Conservation (phyloP, 2,797 vertebrate genomes). For the Naso thynnoides region DNA sequence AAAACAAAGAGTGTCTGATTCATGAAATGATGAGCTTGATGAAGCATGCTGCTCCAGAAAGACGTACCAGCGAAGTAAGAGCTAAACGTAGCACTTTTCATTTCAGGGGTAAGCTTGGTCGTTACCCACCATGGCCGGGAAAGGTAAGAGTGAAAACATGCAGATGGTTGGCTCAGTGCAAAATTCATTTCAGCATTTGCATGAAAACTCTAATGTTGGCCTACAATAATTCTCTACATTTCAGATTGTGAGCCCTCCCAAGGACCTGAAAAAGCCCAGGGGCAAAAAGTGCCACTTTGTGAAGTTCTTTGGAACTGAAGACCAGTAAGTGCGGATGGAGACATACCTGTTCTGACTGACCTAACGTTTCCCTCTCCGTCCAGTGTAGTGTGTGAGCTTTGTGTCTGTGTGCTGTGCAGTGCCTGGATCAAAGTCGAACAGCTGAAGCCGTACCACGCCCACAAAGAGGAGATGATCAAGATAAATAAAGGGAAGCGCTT, state of each 20-base stretch:
- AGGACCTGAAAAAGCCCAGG: constrained; percentile 98
- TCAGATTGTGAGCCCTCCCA: constrained; percentile 97
- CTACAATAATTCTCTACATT: constrained; percentile 32
- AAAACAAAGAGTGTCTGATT: background rate
- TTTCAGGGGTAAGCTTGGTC: constrained; percentile 95
- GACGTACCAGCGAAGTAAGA: background rate
- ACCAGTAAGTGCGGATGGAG: constrained; percentile 90
- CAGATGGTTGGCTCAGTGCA: background rate
- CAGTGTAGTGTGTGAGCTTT: constrained; percentile 7
- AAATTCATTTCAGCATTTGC: background rate
- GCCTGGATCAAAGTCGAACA: constrained; percentile 99
- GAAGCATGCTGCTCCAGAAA: background rate
- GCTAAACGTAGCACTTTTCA: background rate
- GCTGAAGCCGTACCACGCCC: constrained; percentile 96
- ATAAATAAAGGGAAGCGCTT: constrained; percentile 99
- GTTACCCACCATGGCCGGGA: constrained; percentile 98
- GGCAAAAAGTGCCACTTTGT: constrained; percentile 99
- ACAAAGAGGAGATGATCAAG: constrained; percentile 99
- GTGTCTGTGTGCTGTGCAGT: constrained; percentile 76
- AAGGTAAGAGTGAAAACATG: constrained; percentile 85
- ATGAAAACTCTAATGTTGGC: background rate
- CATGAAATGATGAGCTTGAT: background rate
- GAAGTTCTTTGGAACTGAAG: constrained; percentile 99
- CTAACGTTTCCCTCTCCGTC: background rate
- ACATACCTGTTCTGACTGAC: background rate